Evolutionary conservation across 2,113 vertebrate genomes (phyloP).

Genomic region (Oplegnathus fasciatus): DNA sequence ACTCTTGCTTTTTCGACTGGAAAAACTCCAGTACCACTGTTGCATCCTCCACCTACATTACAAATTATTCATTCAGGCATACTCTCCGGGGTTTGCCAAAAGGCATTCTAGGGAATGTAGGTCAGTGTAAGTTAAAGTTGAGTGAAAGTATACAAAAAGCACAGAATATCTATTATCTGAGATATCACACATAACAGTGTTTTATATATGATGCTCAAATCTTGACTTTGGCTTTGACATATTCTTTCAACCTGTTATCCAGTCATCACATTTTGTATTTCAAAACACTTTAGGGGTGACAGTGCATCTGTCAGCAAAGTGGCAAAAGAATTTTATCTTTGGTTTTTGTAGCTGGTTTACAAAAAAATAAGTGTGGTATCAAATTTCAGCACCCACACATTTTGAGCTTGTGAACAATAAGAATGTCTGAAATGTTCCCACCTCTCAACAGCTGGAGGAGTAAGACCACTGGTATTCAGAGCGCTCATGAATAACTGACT

Average conservation of each 20-base stretch:
- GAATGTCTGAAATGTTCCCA: slow-evolving; percentile 25
- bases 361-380: slow-evolving; percentile 2
- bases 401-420: slow-evolving; percentile 21
- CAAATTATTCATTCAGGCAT: slow-evolving; percentile 47
- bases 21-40: slow-evolving; percentile 34
- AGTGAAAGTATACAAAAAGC: slow-evolving; percentile 31
- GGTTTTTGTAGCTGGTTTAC: background rate
- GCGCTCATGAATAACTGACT: slow-evolving; percentile 46
- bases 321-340: slow-evolving; percentile 2
- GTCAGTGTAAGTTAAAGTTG: slow-evolving; percentile 55
- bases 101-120: slow-evolving; percentile 62
- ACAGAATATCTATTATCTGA: background rate
- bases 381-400: background rate
- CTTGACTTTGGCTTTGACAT: slow-evolving; percentile 10
- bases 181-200: background rate
- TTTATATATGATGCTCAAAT: background rate
- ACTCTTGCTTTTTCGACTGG: slow-evolving; percentile 26
- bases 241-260: slow-evolving; percentile 16
- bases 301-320: background rate
- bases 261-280: slow-evolving; percentile 3
- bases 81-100: slow-evolving; percentile 46
- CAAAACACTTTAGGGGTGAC: background rate
- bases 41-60: slow-evolving; percentile 35
- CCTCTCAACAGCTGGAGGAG: slow-evolving; percentile 17
- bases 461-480: slow-evolving; percentile 39